phyloP scores from a whole-genome alignment of 1,140 invertebrate genomes.

The Conus ventricosus region DNA sequence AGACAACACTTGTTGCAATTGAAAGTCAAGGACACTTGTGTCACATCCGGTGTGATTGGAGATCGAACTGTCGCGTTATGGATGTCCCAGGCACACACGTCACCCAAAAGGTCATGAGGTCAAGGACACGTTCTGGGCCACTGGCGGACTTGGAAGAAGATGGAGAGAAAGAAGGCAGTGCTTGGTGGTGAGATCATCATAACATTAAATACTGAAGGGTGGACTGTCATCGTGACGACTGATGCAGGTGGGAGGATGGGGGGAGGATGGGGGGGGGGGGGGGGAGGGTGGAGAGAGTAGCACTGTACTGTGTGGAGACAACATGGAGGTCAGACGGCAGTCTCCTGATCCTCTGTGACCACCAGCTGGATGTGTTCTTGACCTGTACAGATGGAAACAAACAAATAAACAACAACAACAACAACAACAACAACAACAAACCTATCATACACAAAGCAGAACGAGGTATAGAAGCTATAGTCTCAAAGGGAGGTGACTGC shows the following conservation, averaged over 20 bases:
- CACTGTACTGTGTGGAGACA: too few species aligned
- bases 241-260: neutral
- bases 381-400: conserved; percentile 76
- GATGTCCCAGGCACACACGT: too few species aligned
- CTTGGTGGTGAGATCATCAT: neutral
- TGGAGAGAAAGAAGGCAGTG: neutral
- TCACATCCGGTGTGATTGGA: neutral
- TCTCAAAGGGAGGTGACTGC: too few species aligned
- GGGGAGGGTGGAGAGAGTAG: too few species aligned
- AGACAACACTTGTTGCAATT: neutral
- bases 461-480: too few species aligned
- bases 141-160: neutral
- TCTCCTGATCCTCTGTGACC: conserved; percentile 84
- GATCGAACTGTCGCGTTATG: too few species aligned
- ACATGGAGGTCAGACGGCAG: conserved; percentile 78
- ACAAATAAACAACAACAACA: neutral
- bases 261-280: neutral
- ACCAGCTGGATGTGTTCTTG: conserved; percentile 88
- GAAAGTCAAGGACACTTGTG: conserved; percentile 8
- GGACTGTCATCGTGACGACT: neutral
- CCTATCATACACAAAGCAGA: too few species aligned
- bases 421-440: neutral
- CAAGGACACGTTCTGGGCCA: too few species aligned
- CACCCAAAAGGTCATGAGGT: too few species aligned
- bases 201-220: neutral